Evolutionary conservation across 2,113 vertebrate species (phyloP).

Genomic region (Emydocephalus ijimae): DNA sequence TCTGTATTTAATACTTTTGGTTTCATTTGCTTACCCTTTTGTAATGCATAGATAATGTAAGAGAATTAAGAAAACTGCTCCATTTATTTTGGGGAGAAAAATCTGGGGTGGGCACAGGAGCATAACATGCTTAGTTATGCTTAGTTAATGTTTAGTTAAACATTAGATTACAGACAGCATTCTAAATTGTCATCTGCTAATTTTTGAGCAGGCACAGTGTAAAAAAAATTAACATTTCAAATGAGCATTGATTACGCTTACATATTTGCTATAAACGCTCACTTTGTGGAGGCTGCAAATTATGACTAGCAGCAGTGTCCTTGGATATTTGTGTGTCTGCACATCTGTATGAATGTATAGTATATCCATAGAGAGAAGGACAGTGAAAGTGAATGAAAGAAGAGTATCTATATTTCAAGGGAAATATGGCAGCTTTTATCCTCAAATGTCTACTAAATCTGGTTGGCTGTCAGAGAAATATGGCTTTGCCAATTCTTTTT

Average conservation of each 20-base stretch:
- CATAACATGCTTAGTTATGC: neutral
- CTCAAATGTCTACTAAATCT: slow-evolving; percentile 33
- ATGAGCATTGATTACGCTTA: neutral
- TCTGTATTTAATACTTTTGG: neutral
- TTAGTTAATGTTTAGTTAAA: too few species aligned
- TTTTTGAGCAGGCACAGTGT: neutral
- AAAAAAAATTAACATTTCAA: neutral
- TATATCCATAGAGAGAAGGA: neutral
- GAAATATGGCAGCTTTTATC: slow-evolving; percentile 35
- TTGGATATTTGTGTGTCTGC: neutral
- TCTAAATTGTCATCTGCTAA: neutral
- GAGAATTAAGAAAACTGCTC: neutral
- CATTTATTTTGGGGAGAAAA: neutral
- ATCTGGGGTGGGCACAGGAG: neutral
- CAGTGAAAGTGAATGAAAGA: neutral
- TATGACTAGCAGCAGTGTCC: neutral
- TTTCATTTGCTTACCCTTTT: neutral
- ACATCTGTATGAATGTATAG: neutral
- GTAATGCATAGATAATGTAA: neutral
- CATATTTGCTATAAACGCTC: neutral
- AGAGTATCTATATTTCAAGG: slow-evolving; percentile 17
- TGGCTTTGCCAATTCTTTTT: slow-evolving; percentile 24
- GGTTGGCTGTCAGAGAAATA: slow-evolving; percentile 30
- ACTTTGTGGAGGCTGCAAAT: neutral
- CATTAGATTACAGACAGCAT: neutral